Conservation (phyloP, 2,797 vertebrate genomes). For the Florisuga fusca region DNA sequence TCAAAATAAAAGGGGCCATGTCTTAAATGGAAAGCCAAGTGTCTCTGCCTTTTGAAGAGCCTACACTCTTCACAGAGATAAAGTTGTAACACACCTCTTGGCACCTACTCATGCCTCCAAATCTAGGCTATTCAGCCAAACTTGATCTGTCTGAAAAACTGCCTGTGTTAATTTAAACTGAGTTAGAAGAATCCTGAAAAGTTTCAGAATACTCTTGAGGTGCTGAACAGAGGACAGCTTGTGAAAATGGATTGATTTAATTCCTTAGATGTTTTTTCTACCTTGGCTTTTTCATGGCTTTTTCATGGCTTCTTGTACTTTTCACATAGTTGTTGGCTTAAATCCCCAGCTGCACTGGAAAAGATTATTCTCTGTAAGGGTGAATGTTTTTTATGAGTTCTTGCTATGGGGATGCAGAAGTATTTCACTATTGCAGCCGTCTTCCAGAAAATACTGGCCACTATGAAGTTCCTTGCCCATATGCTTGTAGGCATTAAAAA, state of each 20-base stretch:
- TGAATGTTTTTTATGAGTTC: background rate
- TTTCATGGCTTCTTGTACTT: slow-evolving; percentile 20
- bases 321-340: background rate
- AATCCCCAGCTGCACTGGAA: background rate
- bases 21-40: background rate
- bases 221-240: background rate
- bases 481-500: background rate
- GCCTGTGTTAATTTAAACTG: background rate
- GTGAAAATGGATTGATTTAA: background rate
- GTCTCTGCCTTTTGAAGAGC: background rate
- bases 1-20: background rate
- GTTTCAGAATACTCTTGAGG: background rate
- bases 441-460: background rate
- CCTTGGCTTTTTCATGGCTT: background rate
- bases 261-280: background rate
- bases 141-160: background rate
- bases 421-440: background rate
- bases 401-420: background rate
- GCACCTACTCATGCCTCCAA: background rate
- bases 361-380: background rate
- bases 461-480: background rate
- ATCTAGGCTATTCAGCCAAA: background rate
- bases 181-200: background rate
- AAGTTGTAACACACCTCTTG: background rate
- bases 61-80: background rate